Evolutionary conservation across 2,888 invertebrate species (phyloP), one percentile per base, ranked within the genome.

Genomic region (Parnassius orleans): DNA sequence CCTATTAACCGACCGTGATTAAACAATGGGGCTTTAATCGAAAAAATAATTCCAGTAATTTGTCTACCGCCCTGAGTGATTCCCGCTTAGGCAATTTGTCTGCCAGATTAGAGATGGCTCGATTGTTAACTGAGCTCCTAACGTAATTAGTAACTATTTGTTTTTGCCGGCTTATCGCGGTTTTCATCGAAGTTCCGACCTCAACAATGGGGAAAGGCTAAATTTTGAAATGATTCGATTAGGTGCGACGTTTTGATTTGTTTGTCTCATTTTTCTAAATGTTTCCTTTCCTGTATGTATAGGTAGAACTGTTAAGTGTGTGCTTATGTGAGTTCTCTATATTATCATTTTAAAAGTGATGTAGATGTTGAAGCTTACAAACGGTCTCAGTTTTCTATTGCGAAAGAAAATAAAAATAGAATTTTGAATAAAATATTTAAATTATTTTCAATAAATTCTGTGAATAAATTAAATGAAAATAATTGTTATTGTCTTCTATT

Each of bases 41-140:
- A 90, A 90, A 90, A 90, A 90, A 90, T 87, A 89, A 89, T 87
- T 86, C 79, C 80, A 76, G 75, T 84, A 86, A 89, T 90, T 88
- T 86, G 84, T 89, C 84, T 72, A 65, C 68, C 65, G 54, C 43
- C 50, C 54, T 48, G 57, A 63, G 74, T 79, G 84, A 84, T 70
- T 79, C 83, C 84, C 82, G 81, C 72, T 70, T 74, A 66, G 70
- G 73, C 82, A 81, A 90, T 90, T 87, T 83, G 85, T 91, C 88
- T 76, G 76, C 79, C 78, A 82, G 86, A 85, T 87, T 77, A 83
- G 80, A 83, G 82, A 81, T 79, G 78, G 72, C 77, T 70, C 76
- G 84, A 84, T 80, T 78, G 84, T 87, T 88, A 87, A 88, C 87
- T 86, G 77, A 74, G 78, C 78, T 79, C 75, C 78, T 72, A 75